Evolutionary conservation across 1,140 invertebrate genomes (phyloP).

Genomic region (Aphelenchoides avenae): DNA sequence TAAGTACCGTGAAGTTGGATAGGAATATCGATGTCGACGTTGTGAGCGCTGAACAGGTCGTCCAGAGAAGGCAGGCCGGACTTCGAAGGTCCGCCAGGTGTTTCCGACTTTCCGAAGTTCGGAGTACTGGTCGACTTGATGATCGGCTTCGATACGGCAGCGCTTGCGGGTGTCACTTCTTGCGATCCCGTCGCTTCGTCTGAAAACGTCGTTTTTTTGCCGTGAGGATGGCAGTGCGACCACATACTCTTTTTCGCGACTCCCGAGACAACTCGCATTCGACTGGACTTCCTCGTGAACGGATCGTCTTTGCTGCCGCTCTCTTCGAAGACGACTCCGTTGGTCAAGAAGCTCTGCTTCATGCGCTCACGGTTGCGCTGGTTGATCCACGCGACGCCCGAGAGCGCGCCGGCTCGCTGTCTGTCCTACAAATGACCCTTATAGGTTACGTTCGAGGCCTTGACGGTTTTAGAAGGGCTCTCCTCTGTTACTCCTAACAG

Average conservation of each 20-base stretch:
- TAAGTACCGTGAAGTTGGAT: conserved; percentile 30
- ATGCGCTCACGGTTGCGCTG: conserved; percentile 47
- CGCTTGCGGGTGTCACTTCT: not conserved
- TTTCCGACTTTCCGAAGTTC: too few species aligned
- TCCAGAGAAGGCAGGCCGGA: not conserved
- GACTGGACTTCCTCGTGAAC: conserved; percentile 39
- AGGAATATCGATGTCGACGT: conserved; percentile 31
- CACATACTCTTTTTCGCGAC: conserved; percentile 8
- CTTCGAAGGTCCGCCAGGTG: too few species aligned
- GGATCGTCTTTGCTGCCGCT: conserved; percentile 36
- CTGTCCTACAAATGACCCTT: conserved; percentile 11
- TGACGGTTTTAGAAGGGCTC: not conserved
- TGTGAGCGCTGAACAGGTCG: conserved; percentile 29
- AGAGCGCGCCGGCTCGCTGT: conserved; percentile 24
- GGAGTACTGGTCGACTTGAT: conserved; percentile 5
- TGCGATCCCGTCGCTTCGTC: not conserved
- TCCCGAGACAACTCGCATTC: conserved; percentile 37
- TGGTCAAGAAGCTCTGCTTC: conserved; percentile 36
- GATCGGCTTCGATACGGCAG: not conserved
- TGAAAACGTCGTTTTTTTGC: not conserved
- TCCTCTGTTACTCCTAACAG: not conserved
- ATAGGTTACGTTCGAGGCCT: not conserved
- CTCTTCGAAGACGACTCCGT: not conserved
- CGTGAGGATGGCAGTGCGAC: conserved; percentile 1
- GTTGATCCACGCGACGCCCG: conserved; percentile 33